Conservation (phyloP, 1,140 invertebrate species). For the Meloidogyne hapla region DNA sequence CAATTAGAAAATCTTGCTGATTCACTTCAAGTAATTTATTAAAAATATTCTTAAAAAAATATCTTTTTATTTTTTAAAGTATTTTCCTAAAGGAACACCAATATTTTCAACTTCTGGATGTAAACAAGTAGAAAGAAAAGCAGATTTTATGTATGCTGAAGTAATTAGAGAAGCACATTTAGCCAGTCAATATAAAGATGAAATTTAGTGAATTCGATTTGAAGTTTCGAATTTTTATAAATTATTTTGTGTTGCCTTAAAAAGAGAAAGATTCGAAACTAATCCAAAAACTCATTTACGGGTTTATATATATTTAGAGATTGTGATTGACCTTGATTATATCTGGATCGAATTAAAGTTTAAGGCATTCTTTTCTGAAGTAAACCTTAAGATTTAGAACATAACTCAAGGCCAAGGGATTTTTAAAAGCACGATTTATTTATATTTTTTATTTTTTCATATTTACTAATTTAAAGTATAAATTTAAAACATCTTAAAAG, state of each 20-base stretch:
- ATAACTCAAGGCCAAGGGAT: no score
- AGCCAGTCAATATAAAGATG: constrained; percentile 11
- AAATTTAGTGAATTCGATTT: constrained; percentile 8
- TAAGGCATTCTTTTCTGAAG: no score
- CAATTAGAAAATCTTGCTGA: constrained; percentile 55
- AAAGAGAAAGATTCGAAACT: background rate
- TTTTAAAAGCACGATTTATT: no score
- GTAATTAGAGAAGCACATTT: constrained; percentile 14
- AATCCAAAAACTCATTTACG: background rate
- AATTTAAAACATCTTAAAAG: no score
- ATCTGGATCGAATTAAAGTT: no score
- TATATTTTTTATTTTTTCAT: no score
- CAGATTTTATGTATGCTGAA: constrained; percentile 57
- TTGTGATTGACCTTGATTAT: no score
- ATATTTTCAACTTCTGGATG: constrained; percentile 68
- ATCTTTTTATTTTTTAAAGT: constrained; percentile 54
- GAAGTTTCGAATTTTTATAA: background rate
- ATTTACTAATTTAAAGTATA: no score
- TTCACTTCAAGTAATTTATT: constrained; percentile 36
- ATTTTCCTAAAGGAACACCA: constrained; percentile 65
- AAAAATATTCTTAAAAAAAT: background rate
- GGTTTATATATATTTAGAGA: background rate
- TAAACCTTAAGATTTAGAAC: no score
- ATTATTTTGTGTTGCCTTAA: background rate
- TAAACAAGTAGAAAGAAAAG: constrained; percentile 67